A percentile compares a stretch with the other conserved stretches of the same genome.
These are phyloP conservation scores for Neomorphus geoffroyi DNA, from an alignment of 2,797 vertebrate genomes.

Conservation along the genomic window DNA sequence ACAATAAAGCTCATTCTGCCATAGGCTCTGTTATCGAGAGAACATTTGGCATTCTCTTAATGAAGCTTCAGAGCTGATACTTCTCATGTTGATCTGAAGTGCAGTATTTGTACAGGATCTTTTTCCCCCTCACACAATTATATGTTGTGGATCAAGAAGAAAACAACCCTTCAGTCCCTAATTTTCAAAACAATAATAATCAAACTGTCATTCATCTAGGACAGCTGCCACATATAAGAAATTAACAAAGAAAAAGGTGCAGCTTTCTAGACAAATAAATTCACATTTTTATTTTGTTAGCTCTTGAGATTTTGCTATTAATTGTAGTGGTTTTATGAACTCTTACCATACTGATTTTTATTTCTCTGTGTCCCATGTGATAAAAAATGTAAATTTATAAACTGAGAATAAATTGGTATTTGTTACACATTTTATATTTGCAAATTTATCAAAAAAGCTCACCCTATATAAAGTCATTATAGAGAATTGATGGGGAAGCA, in stretches of 20 bases:
- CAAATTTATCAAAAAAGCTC: not conserved
- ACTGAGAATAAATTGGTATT: not conserved
- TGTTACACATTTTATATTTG: not conserved
- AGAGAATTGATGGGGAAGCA: not conserved
- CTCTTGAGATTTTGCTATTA: no score
- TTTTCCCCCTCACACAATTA: not conserved
- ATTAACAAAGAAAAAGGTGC: not conserved
- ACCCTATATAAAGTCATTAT: not conserved
- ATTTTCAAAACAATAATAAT: not conserved
- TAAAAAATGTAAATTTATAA: not conserved
- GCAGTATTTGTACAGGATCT: not conserved
- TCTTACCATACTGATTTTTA: not conserved
- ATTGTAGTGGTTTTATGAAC: not conserved
- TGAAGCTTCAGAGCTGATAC: slow-evolving; percentile 27
- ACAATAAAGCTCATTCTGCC: slow-evolving; percentile 60
- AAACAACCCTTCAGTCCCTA: not conserved
- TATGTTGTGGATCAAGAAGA: not conserved
- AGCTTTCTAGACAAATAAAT: not conserved
- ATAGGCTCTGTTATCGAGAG: not conserved
- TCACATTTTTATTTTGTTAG: not conserved
- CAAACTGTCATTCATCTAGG: not conserved
- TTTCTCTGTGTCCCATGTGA: not conserved
- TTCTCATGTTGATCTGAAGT: slow-evolving; percentile 15
- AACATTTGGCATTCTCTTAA: slow-evolving; percentile 42
- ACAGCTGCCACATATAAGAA: not conserved